Percentiles rank a stretch among this genome's conserved stretches.
phyloP scores from a whole-genome alignment of 2,888 invertebrate species.

The Acronicta leporina region DNA sequence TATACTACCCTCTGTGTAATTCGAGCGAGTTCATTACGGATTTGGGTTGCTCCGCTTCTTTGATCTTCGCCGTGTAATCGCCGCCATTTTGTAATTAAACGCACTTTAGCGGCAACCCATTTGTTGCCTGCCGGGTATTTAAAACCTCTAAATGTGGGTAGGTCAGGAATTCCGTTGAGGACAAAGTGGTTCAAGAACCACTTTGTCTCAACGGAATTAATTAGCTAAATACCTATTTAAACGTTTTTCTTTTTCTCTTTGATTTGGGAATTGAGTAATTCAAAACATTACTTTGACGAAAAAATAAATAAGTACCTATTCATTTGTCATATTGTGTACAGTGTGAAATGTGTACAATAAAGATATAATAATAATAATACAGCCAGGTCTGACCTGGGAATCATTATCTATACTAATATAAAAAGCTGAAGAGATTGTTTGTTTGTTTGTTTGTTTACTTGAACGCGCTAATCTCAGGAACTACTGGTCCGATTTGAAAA shows the following conservation, averaged over 20 bases:
- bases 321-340: not conserved
- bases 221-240: slow-evolving; percentile 22
- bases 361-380: too few relatives aligned
- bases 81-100: slow-evolving; percentile 60
- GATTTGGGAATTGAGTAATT: too few relatives aligned
- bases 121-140: slow-evolving; percentile 28
- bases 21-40: slow-evolving; percentile 51
- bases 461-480: too few relatives aligned
- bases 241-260: not conserved
- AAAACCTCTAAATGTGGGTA: slow-evolving; percentile 18
- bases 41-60: slow-evolving; percentile 48
- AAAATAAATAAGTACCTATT: too few relatives aligned
- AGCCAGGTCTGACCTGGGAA: too few relatives aligned
- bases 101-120: slow-evolving; percentile 31
- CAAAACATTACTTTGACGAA: not conserved
- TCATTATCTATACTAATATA: too few relatives aligned
- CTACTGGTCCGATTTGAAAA: too few relatives aligned
- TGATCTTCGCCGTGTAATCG: slow-evolving; percentile 52
- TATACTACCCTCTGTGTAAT: slow-evolving; percentile 28
- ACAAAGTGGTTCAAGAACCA: not conserved
- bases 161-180: slow-evolving; percentile 1
- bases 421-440: too few relatives aligned
- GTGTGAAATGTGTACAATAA: too few relatives aligned
- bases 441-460: too few relatives aligned
- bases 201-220: too few relatives aligned